Base-by-base conservation (phyloP, 2,113 vertebrate genomes). In the Strix uralensis region DNA sequence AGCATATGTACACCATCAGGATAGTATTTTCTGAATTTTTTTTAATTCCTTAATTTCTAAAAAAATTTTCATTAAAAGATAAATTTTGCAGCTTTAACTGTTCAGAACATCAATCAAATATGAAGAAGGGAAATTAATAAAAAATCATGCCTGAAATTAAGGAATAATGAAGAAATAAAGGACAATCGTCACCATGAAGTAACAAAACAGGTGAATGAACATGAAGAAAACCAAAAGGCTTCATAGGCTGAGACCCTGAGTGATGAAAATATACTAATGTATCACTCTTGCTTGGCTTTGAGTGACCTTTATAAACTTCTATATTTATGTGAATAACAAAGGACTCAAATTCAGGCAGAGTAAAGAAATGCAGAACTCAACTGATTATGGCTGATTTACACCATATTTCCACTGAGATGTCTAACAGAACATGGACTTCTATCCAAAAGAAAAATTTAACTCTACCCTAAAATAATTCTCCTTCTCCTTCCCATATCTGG, bases 121-220 rank as follows among this genome's bases (percentile, higher is more conserved):
- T 18, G 42, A 81, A 51, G 51, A 77, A 73, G 14, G 61, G 3
- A 49, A 59, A 67, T 32, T 2, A 65, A 40, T 9, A 42, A 29
- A 59, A 92, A 73, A 26, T 1, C 5, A 36, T 52, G 4, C 8
- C 29, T 44, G 38, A 90, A 86, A 59, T 59, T 15, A 58, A 88
- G 71, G 11, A 61, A 40, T 19, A 82, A 36, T 3, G 3, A 51
- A 38, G 36, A 81, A 75, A 72, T 51, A 42, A 69, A 75, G 11
- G 32, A 10, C 4, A 51, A 55, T 54, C 2, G 0, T 27, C 1
- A 0, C 17, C 61, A 6, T 69, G 18, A 65, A 69, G 18, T 44
- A 40, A n/a, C 15, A 21, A 70, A 46, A 27, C 2, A 67, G 4
- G 5, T 8, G 6, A 81, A 59, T 8, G 14, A 70, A 57, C 11